Percentiles rank a stretch among this genome's conserved stretches.
Conservation (phyloP, 2,113 vertebrate genomes). For the Vicugna pacos region DNA sequence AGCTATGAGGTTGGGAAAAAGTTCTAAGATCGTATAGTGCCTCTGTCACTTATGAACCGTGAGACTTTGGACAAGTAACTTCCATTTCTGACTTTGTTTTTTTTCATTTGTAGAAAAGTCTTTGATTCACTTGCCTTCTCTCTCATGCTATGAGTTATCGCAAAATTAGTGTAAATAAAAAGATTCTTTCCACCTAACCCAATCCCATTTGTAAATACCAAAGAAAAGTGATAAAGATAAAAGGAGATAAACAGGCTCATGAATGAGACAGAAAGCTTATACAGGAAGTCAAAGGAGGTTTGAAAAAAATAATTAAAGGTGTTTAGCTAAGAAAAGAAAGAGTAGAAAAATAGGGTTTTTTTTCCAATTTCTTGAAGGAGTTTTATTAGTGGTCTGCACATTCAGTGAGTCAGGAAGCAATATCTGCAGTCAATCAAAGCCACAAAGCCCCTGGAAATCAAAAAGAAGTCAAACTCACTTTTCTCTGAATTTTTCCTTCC, state of each 20-base stretch:
- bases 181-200: not conserved
- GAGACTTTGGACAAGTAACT: not conserved
- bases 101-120: not conserved
- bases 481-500: not conserved
- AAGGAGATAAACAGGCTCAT: not conserved
- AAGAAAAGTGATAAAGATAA: not conserved
- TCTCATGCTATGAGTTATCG: not conserved
- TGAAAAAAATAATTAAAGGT: not conserved
- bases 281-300: not conserved
- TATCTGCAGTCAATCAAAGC: not conserved
- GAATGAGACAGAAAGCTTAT: not conserved
- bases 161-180: not conserved
- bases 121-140: not conserved
- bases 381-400: not conserved
- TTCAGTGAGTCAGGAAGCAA: not conserved
- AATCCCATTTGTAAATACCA: not conserved
- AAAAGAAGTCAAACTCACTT: not conserved
- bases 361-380: not conserved
- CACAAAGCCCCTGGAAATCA: not conserved
- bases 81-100: not conserved
- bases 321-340: slow-evolving; percentile 17
- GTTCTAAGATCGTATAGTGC: not conserved
- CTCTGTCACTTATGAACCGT: not conserved
- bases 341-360: not conserved
- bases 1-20: not conserved